Evolutionary conservation across 2,888 invertebrate species (phyloP).

Genomic region (Agriopis aurantiaria): DNA sequence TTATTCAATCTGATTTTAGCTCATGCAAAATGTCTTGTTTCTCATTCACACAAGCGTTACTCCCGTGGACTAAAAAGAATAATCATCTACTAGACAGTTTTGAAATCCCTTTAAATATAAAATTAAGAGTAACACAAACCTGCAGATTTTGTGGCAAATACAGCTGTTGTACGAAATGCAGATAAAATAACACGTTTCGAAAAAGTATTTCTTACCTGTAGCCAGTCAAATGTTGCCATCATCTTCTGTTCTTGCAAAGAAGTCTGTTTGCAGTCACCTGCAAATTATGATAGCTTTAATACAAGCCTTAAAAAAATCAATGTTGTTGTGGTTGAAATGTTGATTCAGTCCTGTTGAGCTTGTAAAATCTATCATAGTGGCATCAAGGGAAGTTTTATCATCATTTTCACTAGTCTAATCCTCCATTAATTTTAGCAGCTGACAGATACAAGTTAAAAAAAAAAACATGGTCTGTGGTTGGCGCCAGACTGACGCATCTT

Average conservation of each 20-base stretch:
- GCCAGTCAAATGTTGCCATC: neutral
- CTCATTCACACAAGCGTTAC: no score
- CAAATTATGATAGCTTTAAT: neutral
- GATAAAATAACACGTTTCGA: no score
- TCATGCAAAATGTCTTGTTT: no score
- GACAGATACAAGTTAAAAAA: no score
- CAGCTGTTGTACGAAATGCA: neutral
- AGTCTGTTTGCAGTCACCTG: neutral
- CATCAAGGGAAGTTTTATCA: constrained; percentile 58
- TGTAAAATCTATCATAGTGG: constrained; percentile 58
- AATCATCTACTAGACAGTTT: no score
- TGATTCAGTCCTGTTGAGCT: constrained; percentile 58
- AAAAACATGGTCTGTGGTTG: no score
- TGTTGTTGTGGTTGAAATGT: constrained; percentile 28
- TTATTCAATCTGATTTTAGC: no score
- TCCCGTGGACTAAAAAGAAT: no score
- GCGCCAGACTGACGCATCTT: no score
- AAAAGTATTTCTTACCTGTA: neutral
- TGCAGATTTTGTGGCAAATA: neutral
- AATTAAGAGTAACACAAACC: neutral
- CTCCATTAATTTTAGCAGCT: no score
- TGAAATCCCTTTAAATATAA: neutral
- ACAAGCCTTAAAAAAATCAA: neutral
- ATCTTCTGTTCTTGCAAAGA: neutral
- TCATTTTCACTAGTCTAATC: constrained; percentile 41